phyloP scores from a whole-genome alignment of 2,113 vertebrate genomes.

The Rhodinocichla rosea region DNA sequence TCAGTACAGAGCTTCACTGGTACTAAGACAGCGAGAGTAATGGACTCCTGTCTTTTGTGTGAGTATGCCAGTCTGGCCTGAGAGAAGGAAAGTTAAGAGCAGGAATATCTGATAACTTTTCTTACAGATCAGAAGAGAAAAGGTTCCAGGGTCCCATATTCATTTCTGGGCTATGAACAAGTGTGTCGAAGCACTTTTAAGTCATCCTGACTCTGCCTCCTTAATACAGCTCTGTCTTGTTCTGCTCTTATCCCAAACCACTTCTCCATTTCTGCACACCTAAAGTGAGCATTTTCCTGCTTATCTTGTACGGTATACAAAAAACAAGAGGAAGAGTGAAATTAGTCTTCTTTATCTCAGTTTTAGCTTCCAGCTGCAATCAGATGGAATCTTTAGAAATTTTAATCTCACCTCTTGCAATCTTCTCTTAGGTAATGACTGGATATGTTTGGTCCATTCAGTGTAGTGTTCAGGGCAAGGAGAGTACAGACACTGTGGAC shows the following conservation, averaged over 20 bases:
- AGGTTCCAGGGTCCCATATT: not conserved
- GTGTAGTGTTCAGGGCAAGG: not conserved
- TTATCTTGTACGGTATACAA: not conserved
- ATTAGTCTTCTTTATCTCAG: not conserved
- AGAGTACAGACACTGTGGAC: not conserved
- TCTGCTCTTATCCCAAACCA: not conserved
- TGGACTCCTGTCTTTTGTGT: not conserved
- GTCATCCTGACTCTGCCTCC: not conserved
- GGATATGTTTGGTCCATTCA: not conserved
- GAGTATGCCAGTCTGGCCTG: not conserved
- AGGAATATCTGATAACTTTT: not conserved
- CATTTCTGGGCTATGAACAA: not conserved
- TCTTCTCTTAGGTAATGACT: not conserved
- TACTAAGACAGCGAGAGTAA: not conserved
- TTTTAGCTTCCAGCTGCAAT: not conserved
- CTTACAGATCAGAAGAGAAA: not conserved
- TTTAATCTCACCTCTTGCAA: not conserved
- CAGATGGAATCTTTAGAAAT: not conserved
- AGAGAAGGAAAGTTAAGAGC: not conserved
- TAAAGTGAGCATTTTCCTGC: not conserved
- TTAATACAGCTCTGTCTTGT: not conserved
- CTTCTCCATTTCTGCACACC: not conserved
- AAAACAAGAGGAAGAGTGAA: not conserved
- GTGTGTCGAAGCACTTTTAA: not conserved
- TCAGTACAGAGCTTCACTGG: not conserved